Conservation (phyloP, 1,140 invertebrate genomes). For the Drosophila bocki region DNA sequence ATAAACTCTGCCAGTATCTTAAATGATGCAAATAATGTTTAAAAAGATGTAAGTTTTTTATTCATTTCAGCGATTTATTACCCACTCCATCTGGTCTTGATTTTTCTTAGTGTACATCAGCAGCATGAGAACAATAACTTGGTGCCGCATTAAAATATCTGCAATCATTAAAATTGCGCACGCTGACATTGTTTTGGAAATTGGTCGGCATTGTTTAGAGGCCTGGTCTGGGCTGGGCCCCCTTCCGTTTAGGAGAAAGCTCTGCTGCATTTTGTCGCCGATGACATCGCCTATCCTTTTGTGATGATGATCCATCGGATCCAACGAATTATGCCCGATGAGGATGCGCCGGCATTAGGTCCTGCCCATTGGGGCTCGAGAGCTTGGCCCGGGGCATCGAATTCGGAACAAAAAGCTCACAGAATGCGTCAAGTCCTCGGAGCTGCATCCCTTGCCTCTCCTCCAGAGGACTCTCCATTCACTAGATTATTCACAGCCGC, state of each 20-base stretch:
- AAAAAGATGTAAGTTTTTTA: no score
- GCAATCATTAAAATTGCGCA: slow-evolving; percentile 82
- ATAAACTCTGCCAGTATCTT: not conserved
- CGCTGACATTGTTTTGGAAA: slow-evolving; percentile 78
- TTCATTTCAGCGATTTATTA: not conserved
- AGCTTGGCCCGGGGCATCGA: slow-evolving; percentile 23
- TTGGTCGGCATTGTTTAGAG: slow-evolving; percentile 68
- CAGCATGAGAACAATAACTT: slow-evolving; percentile 75
- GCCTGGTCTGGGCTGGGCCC: slow-evolving; percentile 9
- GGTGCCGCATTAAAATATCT: slow-evolving; percentile 81
- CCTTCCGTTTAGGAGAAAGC: slow-evolving; percentile 7
- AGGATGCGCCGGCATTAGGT: slow-evolving; percentile 11
- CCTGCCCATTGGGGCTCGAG: slow-evolving; percentile 18
- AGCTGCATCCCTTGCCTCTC: not conserved
- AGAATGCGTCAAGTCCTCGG: slow-evolving; percentile 47
- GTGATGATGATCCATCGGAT: slow-evolving; percentile 54
- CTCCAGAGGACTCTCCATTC: slow-evolving; percentile 26
- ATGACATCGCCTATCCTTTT: slow-evolving; percentile 59
- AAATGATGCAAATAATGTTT: rapidly evolving
- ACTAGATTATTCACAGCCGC: slow-evolving; percentile 41
- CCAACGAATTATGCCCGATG: slow-evolving; percentile 62
- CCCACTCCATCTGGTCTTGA: not conserved
- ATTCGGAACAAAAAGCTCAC: slow-evolving; percentile 57
- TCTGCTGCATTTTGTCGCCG: slow-evolving; percentile 41
- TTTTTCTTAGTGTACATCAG: slow-evolving; percentile 32